Percentiles rank a stretch among this genome's conserved stretches.
Evolutionary conservation across 2,797 vertebrate genomes (phyloP).

Genomic region (Sebastes matsubarae): DNA sequence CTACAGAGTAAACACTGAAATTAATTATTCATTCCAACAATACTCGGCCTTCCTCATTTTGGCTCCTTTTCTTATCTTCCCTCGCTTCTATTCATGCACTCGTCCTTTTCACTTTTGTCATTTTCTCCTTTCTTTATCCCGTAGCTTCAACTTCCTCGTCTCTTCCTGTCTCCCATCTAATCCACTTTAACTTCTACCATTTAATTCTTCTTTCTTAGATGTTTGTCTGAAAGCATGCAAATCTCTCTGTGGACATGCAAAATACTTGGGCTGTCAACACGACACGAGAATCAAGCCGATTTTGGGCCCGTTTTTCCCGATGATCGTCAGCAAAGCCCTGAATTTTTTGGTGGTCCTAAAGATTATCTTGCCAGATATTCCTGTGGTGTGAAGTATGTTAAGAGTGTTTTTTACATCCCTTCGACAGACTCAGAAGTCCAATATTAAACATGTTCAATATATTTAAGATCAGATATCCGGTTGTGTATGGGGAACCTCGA

Average conservation of each 20-base stretch:
- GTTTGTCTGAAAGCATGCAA: background rate
- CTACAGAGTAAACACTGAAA: background rate
- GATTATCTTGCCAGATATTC: too few relatives aligned
- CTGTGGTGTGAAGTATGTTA: too few relatives aligned
- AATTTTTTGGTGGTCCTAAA: too few relatives aligned
- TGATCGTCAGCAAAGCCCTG: too few relatives aligned
- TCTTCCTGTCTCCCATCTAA: background rate
- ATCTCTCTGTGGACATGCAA: background rate
- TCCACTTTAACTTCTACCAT: background rate
- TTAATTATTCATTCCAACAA: background rate
- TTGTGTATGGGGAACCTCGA: too few relatives aligned
- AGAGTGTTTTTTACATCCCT: too few relatives aligned
- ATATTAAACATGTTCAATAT: too few relatives aligned
- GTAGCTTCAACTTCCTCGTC: background rate
- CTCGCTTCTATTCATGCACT: background rate
- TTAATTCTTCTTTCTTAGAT: background rate
- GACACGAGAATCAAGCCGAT: too few relatives aligned
- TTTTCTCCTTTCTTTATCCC: background rate
- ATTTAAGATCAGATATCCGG: too few relatives aligned
- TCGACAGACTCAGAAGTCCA: too few relatives aligned
- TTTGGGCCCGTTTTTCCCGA: too few relatives aligned
- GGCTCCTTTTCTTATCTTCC: background rate
- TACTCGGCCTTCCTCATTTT: background rate
- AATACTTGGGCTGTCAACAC: accelerated
- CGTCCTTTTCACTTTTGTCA: background rate